These are phyloP conservation scores for Pediacus dermestoides DNA, from an alignment of 2,888 invertebrate species.

Conservation along the genomic window DNA sequence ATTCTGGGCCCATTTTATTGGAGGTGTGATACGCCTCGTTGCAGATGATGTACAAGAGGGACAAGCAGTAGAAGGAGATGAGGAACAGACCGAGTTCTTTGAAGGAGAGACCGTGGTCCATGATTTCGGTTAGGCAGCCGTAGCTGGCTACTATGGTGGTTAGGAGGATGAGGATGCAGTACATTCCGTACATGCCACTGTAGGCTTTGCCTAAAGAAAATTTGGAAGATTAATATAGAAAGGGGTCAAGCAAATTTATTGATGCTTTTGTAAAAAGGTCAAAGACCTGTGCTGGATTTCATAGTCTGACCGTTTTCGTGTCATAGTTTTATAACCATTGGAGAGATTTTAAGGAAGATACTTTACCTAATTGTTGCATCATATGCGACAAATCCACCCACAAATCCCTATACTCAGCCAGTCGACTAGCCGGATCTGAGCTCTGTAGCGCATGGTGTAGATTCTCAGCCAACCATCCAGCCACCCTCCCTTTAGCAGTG, in stretches of 20 bases:
- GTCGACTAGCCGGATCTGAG: constrained; percentile 60
- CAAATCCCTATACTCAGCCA: constrained; percentile 63
- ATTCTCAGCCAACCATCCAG: constrained; percentile 61
- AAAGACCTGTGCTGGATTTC: too few relatives aligned
- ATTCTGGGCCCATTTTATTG: constrained; percentile 53
- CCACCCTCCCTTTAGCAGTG: constrained; percentile 49
- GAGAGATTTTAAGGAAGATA: too few relatives aligned
- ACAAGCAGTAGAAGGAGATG: constrained; percentile 69
- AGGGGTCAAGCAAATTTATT: too few relatives aligned
- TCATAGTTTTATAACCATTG: too few relatives aligned
- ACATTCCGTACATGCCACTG: constrained; percentile 74
- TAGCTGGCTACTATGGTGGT: constrained; percentile 71
- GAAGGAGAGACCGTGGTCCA: constrained; percentile 68
- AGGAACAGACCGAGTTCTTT: constrained; percentile 70
- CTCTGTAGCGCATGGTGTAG: constrained; percentile 62
- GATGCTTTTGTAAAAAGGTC: too few relatives aligned
- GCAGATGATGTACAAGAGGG: constrained; percentile 66
- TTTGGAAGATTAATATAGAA: too few relatives aligned
- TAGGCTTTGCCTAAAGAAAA: constrained; percentile 64
- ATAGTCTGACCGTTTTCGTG: too few relatives aligned
- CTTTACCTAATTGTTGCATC: constrained; percentile 74
- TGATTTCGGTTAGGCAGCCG: constrained; percentile 66
- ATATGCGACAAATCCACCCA: constrained; percentile 68
- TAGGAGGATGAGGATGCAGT: constrained; percentile 68
- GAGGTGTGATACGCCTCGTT: constrained; percentile 62